A percentile compares a stretch with the other conserved stretches of the same genome.
phyloP scores from a whole-genome alignment of 2,113 vertebrate species.

The Microcebus ravelobensis region DNA sequence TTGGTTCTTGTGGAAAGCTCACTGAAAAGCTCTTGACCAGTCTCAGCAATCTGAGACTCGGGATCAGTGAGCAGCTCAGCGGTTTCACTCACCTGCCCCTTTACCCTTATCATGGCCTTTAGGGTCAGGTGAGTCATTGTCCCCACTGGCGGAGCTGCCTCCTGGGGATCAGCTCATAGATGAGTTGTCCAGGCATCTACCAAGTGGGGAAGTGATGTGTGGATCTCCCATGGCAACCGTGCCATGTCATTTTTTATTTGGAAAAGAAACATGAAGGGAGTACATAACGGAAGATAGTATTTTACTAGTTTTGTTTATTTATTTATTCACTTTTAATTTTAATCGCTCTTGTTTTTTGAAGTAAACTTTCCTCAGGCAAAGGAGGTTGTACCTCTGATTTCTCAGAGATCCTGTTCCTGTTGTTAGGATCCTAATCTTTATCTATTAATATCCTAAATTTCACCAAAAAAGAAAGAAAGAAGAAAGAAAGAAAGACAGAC shows the following conservation, averaged over 20 bases:
- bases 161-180: slow-evolving; percentile 84
- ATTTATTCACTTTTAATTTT: neutral
- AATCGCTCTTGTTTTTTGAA: neutral
- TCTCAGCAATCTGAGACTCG: slow-evolving; percentile 82
- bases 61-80: slow-evolving; percentile 90
- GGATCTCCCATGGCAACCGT: neutral
- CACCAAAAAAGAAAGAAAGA: too few relatives aligned
- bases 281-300: neutral
- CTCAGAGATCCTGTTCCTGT: neutral
- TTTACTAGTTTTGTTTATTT: neutral
- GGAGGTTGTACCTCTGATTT: neutral
- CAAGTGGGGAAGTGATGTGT: neutral
- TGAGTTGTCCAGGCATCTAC: neutral
- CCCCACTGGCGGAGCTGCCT: slow-evolving; percentile 86
- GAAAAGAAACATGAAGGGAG: neutral
- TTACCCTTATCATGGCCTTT: slow-evolving; percentile 93
- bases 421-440: neutral
- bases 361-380: neutral
- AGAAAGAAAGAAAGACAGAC: too few relatives aligned
- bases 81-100: slow-evolving; percentile 93
- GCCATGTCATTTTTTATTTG: neutral
- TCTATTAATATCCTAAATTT: neutral
- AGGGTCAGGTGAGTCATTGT: slow-evolving; percentile 92
- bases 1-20: slow-evolving; percentile 92
- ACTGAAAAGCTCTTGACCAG: slow-evolving; percentile 92